phyloP scores from a whole-genome alignment of 2,797 vertebrate species.

The Enteromius paludinosus region DNA sequence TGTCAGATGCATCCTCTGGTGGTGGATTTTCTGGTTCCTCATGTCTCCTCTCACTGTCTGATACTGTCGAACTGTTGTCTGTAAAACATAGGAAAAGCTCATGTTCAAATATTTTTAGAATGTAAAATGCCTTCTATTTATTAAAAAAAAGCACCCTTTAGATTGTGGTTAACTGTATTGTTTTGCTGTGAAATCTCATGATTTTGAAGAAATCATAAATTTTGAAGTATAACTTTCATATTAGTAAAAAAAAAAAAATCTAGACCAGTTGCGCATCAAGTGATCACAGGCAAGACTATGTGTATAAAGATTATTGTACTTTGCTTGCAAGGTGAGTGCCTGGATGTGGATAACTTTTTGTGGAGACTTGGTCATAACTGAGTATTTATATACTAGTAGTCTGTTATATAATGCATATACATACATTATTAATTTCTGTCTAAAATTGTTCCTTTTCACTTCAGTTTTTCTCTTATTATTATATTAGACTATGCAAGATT shows the following conservation, averaged over 20 bases:
- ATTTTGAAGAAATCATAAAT: too few species aligned
- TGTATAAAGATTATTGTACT: too few species aligned
- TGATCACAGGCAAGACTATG: too few species aligned
- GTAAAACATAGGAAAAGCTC: constrained; percentile 27
- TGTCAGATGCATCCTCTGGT: constrained; percentile 49
- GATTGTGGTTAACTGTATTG: neutral
- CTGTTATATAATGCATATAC: too few species aligned
- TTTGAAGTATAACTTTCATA: constrained; percentile 6
- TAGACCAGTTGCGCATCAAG: too few species aligned
- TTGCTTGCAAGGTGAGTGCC: too few species aligned
- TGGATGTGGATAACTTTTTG: too few species aligned
- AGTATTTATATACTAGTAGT: too few species aligned
- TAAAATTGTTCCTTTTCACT: neutral
- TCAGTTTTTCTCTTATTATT: neutral
- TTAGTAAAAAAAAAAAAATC: neutral
- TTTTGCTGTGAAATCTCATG: neutral
- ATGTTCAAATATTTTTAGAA: neutral
- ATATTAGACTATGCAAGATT: too few species aligned
- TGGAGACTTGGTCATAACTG: too few species aligned
- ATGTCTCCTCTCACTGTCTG: constrained; percentile 43
- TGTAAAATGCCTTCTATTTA: neutral
- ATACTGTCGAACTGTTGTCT: constrained; percentile 55
- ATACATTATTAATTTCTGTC: neutral
- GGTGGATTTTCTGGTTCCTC: constrained; percentile 45
- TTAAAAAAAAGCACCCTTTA: too few species aligned